Conservation (phyloP, 2,888 invertebrate genomes). For the Tortricodes alternella region DNA sequence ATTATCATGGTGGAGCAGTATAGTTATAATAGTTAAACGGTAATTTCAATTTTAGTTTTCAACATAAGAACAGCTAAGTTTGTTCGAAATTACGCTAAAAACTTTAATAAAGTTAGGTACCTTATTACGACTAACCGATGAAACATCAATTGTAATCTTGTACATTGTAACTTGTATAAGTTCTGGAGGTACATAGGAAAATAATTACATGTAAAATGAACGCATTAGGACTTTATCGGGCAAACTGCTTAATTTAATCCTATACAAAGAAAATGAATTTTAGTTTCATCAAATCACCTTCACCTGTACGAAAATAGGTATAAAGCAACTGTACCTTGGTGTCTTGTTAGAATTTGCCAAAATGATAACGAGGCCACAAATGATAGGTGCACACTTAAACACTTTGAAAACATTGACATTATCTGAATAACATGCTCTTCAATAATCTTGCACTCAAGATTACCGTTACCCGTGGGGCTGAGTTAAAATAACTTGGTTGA, state of each 20-base stretch:
- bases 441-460: slow-evolving; percentile 45
- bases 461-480: slow-evolving; percentile 41
- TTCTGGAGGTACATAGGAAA: no score
- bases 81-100: no score
- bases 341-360: neutral
- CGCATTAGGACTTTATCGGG: neutral
- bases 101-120: no score
- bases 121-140: no score
- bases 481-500: slow-evolving; percentile 32
- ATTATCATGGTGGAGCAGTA: no score
- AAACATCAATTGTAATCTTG: no score
- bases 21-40: no score
- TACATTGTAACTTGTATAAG: neutral
- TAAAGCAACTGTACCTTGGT: neutral
- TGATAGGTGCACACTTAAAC: neutral
- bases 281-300: neutral
- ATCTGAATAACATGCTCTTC: slow-evolving; percentile 43
- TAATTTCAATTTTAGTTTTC: no score
- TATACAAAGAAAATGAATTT: neutral
- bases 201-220: neutral
- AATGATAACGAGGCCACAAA: neutral
- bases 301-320: neutral
- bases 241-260: neutral
- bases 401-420: slow-evolving; percentile 41
- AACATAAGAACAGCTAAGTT: no score